Evolutionary conservation across 2,888 invertebrate genomes (phyloP), one percentile per base, ranked within the genome.

Genomic region (Rotaria sp.): DNA sequence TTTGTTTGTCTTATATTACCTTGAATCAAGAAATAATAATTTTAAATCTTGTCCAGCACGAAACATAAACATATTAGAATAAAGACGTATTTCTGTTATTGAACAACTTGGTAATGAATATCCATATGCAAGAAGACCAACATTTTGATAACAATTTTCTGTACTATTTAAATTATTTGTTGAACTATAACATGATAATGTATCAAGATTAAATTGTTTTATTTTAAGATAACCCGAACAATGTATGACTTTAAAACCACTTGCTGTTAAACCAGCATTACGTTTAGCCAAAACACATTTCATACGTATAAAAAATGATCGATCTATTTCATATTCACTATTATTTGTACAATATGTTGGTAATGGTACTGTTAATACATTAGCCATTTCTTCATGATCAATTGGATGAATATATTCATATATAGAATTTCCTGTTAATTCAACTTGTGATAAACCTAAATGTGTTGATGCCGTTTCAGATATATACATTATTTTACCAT

Each of bases 51-150:
- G 93, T 89, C 95, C 95, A 59, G 97, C 97, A 74, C 97, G 92
- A 92, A 97, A 97, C 97, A 98, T 97, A 93, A 98, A 98, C 97
- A 97, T 97, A 92, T 96, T 97, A 89, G 94, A 94, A 92, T 96
- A 95, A 89, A 98, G 93, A 92, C 97, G 97, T 88, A 98, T 95
- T 92, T 98, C 97, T 0, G 97, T 98, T 90, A 96, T 95, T 89
- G 97, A 96, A 88, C 95, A 95, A 15, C 96, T 95, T 15, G 93
- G 93, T 87, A 98, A 92, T 2, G 97, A 96, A 92, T 97, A 96
- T 0, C 97, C 97, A 41, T 97, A 96, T 7, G 97, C 97, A 38
- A 97, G 95, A 96, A 93, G 52, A 95, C 97, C 91, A 88, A 97
- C 94, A 91, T 95, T 95, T 90, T 95, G 94, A 88, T 95, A 94